Base-by-base conservation (phyloP, 2,113 vertebrate species). In the Hiodon tergisus region DNA sequence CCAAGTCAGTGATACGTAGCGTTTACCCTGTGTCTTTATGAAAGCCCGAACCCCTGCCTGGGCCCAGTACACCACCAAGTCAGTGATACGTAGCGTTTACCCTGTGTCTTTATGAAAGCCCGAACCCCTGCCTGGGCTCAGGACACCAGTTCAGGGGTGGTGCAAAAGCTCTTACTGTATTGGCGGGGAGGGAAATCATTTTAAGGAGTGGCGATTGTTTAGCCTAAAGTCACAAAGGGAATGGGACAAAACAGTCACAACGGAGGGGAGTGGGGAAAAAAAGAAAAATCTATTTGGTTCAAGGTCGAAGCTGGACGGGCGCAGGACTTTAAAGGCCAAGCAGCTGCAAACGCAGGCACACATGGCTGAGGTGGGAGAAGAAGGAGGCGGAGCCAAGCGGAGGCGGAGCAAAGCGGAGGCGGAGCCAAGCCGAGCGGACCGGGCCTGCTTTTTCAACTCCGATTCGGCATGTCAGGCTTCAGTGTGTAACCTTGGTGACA, bases 191-290 rank as follows among this genome's bases (percentile, higher is more conserved):
- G 31, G 53, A 74, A 52, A 8, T 5, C 14, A 48, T 52, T 16
- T n/a, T 66, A 9, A 4, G 17, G 31, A 74, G 66, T 52, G 53
- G 48, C 14, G 47, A 54, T 31, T 3, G 52, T 66, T 46, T 66
- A 3, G 51, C 16, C 72, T 52, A 53, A 73, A 54, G 51, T 73
- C 72, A 66, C 60, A 63, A 9, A 57, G 69, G 69, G 55, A 72
- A n/a, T 7, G 13, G 9, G 6, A 72, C 55, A 7, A 72, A 50
- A 61, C 50, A 53, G 16, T 5, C 7, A 31, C 31, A 2, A 3
- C 48, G 10, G 10, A 17, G 31, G 31, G 31, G 31, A 31, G 31
- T 31, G 31, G 31, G 48, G 50, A 17, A 53, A 66, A 62, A 16
- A 65, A 74, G 46, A 52, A 62, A n/a, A 54, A 67, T 46, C 72